Percentiles rank a stretch among this genome's conserved stretches.
phyloP scores from a whole-genome alignment of 1,140 invertebrate genomes.

The Drosophila virilis region DNA sequence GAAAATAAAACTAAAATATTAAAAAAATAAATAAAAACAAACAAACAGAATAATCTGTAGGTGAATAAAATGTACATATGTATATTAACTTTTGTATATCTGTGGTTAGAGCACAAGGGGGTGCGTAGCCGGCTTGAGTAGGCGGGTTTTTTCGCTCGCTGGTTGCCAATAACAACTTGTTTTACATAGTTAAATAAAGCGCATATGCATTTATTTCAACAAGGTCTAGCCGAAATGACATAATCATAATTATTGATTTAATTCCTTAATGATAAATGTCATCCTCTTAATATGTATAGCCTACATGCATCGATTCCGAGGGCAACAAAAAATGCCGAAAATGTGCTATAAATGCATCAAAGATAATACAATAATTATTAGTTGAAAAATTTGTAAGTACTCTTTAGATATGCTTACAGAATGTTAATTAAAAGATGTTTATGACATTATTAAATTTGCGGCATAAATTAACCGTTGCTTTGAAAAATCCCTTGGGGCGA shows the following conservation, averaged over 20 bases:
- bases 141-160: neutral
- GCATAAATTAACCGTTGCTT: neutral
- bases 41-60: neutral
- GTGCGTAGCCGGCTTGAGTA: neutral
- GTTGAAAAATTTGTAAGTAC: too few species aligned
- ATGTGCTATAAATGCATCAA: too few species aligned
- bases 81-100: slow-evolving; percentile 4
- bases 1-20: slow-evolving; percentile 63
- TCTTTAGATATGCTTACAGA: too few species aligned
- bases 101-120: neutral
- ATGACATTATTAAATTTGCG: too few species aligned
- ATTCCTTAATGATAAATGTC: neutral
- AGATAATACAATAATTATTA: too few species aligned
- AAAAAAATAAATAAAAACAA: slow-evolving; percentile 55
- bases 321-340: too few species aligned
- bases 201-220: neutral
- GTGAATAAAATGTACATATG: slow-evolving; percentile 17
- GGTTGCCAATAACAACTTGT: slow-evolving; percentile 17
- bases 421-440: too few species aligned
- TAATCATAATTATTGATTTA: slow-evolving; percentile 10
- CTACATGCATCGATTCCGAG: neutral
- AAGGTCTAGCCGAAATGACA: neutral
- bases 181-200: neutral
- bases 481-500: neutral
- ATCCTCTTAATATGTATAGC: too few species aligned